These are phyloP conservation scores for Helleia helle DNA, from an alignment of 2,888 invertebrate genomes.

Conservation along the genomic window DNA sequence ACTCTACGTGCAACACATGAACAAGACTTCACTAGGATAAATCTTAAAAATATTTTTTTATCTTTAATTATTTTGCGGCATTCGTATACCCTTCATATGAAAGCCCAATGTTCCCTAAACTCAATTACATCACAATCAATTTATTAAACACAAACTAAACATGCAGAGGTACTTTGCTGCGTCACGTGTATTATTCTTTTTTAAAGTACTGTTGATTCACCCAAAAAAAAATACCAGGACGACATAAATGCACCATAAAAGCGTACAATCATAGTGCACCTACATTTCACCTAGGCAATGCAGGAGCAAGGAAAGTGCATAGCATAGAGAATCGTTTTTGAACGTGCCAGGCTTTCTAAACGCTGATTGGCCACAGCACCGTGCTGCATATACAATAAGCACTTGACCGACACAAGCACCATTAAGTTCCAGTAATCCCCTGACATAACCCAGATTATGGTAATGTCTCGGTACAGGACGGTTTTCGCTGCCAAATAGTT, in stretches of 20 bases:
- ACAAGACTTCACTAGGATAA: too few relatives aligned
- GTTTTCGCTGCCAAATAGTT: not conserved
- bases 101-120: too few relatives aligned
- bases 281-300: slow-evolving; percentile 55
- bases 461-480: slow-evolving; percentile 9
- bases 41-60: too few relatives aligned
- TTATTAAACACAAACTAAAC: too few relatives aligned
- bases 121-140: too few relatives aligned
- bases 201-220: too few relatives aligned
- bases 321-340: slow-evolving; percentile 49
- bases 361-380: slow-evolving; percentile 23
- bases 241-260: slow-evolving; percentile 14
- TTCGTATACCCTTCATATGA: too few relatives aligned
- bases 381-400: slow-evolving; percentile 30
- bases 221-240: too few relatives aligned
- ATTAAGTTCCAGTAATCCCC: slow-evolving; percentile 63
- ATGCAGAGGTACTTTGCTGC: too few relatives aligned
- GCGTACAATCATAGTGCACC: slow-evolving; percentile 46
- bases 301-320: slow-evolving; percentile 39
- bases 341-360: slow-evolving; percentile 43
- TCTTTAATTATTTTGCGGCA: too few relatives aligned
- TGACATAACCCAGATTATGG: slow-evolving; percentile 63
- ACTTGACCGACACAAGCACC: slow-evolving; percentile 45
- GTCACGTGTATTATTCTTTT: too few relatives aligned
- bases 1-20: too few relatives aligned